Base-by-base conservation (phyloP, 2,888 invertebrate genomes). In the Scrobipalpa atriplicella region DNA sequence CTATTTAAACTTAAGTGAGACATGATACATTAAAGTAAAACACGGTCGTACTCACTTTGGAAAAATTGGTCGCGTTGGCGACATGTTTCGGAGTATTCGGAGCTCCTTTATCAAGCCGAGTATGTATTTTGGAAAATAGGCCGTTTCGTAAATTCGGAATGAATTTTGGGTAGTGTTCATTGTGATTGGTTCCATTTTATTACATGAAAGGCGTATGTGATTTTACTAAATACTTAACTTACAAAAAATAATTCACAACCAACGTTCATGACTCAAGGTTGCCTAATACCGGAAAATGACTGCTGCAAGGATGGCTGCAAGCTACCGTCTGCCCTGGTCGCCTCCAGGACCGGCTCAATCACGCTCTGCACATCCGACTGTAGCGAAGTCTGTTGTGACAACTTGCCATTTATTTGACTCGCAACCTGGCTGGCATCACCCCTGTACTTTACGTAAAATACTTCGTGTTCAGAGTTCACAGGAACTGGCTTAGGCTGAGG, bases 381-480 rank as follows among this genome's bases (percentile, higher is more conserved):
- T 9, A 63, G 29, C 16, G 66, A 56, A 51, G 13, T 21, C 21
- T 51, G 51, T 10, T 63, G 63, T 16, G 51, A 36, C 38, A 63
- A 52, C 16, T 52, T 36, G 10, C 36, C 65, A 1, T 61, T 58
- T 19, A 65, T 62, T 21, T 10, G 58, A 16, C 38, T 51, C 2
- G 51, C 63, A 29, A 51, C 52, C 21, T 63, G 38, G 70, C 66
- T 70, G 70, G 63, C 21, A 68, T 66, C 56, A 7, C 64, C 81
- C 66, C 75, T 83, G 67, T 87, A 96, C 72, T 95, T 94, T 84
- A 96, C 95, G 90, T 95, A 96, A 89, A 95, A 95, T 54, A 96
- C 96, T 87, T 96, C 95, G 47, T 96, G 96, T 81, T 95, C 95
- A 0, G 85, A 83, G n/a, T 18, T 52, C 11, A 71, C 69, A 9